Evolutionary conservation across 2,113 vertebrate species (phyloP).

Genomic region (Cygnus atratus): DNA sequence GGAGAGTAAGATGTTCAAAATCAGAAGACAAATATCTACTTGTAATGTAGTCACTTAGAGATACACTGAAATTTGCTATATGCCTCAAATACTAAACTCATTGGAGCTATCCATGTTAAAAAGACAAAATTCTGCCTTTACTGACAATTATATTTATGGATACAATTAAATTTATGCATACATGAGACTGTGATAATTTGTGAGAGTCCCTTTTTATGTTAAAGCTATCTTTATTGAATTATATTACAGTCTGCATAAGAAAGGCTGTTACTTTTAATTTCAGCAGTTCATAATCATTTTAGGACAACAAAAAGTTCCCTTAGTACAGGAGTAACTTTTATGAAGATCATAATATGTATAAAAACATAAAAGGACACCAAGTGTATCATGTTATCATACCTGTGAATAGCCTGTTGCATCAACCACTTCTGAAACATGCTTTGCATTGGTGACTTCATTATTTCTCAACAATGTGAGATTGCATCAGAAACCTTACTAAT

Average conservation of each 20-base stretch:
- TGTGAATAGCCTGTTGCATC: background rate
- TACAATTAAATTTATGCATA: background rate
- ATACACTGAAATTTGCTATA: background rate
- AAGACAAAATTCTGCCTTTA: background rate
- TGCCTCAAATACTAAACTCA: background rate
- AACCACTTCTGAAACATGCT: background rate
- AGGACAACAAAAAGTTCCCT: background rate
- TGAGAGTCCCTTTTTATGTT: background rate
- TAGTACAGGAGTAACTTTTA: background rate
- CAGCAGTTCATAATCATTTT: background rate
- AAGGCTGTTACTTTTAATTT: background rate
- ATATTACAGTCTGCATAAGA: background rate
- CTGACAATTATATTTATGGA: background rate
- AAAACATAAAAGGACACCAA: background rate
- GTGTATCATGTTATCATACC: background rate
- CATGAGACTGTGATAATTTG: background rate
- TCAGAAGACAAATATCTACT: background rate
- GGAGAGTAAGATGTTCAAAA: background rate
- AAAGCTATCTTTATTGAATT: background rate
- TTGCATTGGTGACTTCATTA: background rate
- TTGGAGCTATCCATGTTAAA: background rate
- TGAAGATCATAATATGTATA: background rate
- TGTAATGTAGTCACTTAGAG: background rate
- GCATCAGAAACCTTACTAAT: background rate
- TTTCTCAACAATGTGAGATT: background rate